Conservation (phyloP, 1,140 invertebrate species). For the Apolygus lucorum region DNA sequence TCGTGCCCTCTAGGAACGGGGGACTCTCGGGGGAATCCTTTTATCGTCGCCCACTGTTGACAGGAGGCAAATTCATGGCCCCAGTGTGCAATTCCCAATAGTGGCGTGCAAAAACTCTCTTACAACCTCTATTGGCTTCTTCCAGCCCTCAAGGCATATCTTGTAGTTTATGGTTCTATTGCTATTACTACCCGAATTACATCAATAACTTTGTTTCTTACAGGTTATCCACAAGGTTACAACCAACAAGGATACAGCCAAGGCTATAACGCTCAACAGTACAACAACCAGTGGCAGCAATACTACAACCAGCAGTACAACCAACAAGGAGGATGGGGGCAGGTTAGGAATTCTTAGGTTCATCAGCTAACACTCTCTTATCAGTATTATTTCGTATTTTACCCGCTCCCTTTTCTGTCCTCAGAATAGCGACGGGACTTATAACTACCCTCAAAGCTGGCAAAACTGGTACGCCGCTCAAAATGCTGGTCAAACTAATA, state of each 20-base stretch:
- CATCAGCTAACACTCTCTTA: neutral
- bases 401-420: slow-evolving; percentile 4
- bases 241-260: slow-evolving; percentile 6
- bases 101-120: no score
- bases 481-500: slow-evolving; percentile 8
- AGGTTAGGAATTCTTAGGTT: neutral
- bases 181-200: no score
- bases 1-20: no score
- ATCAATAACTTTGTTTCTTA: no score
- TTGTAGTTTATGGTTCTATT: no score
- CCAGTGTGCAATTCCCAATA: no score
- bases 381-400: neutral
- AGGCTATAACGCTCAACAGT: slow-evolving; percentile 16
- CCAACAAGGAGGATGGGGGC: slow-evolving; percentile 13
- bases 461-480: slow-evolving; percentile 21
- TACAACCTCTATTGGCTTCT: no score
- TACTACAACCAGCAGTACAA: slow-evolving; percentile 12
- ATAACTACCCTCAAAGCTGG: slow-evolving; percentile 27
- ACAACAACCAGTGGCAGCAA: neutral
- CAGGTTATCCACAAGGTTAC: slow-evolving; percentile 18
- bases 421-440: slow-evolving; percentile 26
- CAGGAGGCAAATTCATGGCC: no score
- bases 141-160: no score
- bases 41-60: no score
- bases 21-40: no score